Evolutionary conservation across 2,888 invertebrate genomes (phyloP), one percentile per base, ranked within the genome.

Genomic region (Digitonthophagus gazella): DNA sequence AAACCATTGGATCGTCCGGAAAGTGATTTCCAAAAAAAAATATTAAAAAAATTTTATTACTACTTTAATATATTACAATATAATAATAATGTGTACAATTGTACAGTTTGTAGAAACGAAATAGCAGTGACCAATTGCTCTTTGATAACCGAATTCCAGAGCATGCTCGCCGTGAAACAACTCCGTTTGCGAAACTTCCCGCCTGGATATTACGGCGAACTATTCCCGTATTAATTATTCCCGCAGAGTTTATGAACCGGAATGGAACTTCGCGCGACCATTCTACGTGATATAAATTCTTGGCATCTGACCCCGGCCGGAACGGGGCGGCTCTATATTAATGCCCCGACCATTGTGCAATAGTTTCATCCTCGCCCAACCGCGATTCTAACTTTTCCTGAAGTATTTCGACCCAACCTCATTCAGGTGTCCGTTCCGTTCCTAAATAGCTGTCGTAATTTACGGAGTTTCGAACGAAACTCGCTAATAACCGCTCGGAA

Each of bases 261-360:
- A 61, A 61, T 61, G 61, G 61, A 61, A 61, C 61, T 61, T 61
- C 61, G 61, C 61, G 61, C 18, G 61, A 61, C 20, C 61, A 20
- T n/a, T 61, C 61, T n/a, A n/a, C 44, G 58, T 69, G 64, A 69
- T 69, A 69, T 69, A 69, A 69, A 67, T 69, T 69, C 69, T 69
- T 69, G 58, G 64, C 63, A 44, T 67, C 66, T 69, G 69, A 69
- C 69, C 69, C 66, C 20, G 63, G 54, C 64, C 28, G 28, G 28
- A 44, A 8, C 28, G 28, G 28, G 28, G 44, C 58, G 58, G 16
- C 58, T 63, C 56, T 66, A 69, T 69, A 69, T 69, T 69, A 69
- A 69, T 69, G 28, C 28, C 67, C 66, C 63, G 64, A 54, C 69
- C 64, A 69, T 69, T 69, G 69, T 69, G 61, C 61, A 61, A 61